A percentile compares a stretch with the other conserved stretches of the same genome.
These are phyloP conservation scores for Idaea biselata DNA, from an alignment of 2,888 invertebrate genomes.

Conservation along the genomic window DNA sequence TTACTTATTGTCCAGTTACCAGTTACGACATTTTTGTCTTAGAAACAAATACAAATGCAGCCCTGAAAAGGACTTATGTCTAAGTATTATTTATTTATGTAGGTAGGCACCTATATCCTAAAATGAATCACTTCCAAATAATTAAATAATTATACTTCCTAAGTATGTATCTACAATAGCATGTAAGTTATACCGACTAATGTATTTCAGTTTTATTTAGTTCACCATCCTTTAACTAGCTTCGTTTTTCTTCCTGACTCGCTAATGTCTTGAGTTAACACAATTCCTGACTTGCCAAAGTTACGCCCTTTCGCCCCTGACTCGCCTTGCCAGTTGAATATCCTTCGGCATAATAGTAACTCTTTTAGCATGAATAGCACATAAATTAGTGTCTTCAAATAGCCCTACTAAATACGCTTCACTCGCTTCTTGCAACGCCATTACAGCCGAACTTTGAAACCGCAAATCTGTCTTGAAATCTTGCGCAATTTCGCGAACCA, in stretches of 20 bases:
- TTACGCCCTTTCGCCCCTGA: slow-evolving; percentile 61
- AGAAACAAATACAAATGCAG: slow-evolving; percentile 47
- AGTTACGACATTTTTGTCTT: no score
- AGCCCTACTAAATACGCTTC: slow-evolving; percentile 84
- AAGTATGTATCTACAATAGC: no score
- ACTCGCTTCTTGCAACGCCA: slow-evolving; percentile 83
- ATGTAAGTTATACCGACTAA: no score
- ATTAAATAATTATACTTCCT: no score
- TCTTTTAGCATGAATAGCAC: slow-evolving; percentile 85
- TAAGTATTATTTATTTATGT: slow-evolving; percentile 13
- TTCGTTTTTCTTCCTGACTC: no score
- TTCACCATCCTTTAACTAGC: no score
- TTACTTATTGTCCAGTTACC: no score
- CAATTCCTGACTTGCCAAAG: no score
- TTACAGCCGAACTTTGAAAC: slow-evolving; percentile 86
- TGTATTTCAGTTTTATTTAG: no score
- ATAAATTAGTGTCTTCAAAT: slow-evolving; percentile 89
- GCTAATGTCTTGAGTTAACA: no score
- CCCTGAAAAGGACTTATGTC: slow-evolving; percentile 76
- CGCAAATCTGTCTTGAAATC: slow-evolving; percentile 86
- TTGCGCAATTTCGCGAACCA: slow-evolving; percentile 87
- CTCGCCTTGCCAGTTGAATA: slow-evolving; percentile 59
- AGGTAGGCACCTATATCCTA: no score
- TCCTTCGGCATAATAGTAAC: slow-evolving; percentile 72
- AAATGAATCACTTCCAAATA: no score